phyloP scores from a whole-genome alignment of 2,113 vertebrate species.

The Dromaius novaehollandiae region DNA sequence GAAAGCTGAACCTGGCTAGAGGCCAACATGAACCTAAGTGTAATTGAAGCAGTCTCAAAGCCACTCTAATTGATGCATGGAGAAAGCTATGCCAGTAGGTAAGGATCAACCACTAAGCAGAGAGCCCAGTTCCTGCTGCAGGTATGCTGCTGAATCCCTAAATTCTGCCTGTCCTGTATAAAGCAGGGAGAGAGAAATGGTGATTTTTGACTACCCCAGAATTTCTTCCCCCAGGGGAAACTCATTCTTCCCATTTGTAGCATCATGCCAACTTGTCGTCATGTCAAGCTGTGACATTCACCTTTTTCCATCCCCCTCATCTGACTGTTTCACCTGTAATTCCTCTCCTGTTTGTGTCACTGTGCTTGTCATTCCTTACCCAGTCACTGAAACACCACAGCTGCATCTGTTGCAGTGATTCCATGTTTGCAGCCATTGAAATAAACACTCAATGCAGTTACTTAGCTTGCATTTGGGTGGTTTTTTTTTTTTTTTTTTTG shows the following conservation, averaged over 20 bases:
- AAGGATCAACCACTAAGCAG: background rate
- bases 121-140: background rate
- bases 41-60: background rate
- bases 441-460: background rate
- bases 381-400: background rate
- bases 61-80: rapidly evolving
- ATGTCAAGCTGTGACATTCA: background rate
- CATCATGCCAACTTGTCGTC: background rate
- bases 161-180: background rate
- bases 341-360: background rate
- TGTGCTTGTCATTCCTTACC: background rate
- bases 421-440: background rate
- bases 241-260: background rate
- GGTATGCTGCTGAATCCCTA: background rate
- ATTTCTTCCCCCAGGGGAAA: background rate
- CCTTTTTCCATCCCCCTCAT: background rate
- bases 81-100: background rate
- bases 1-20: background rate
- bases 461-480: background rate
- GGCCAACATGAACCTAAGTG: background rate
- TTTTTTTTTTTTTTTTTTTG: background rate
- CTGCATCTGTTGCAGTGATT: background rate
- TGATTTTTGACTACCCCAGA: background rate
- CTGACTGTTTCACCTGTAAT: background rate
- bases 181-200: background rate